phyloP scores from a whole-genome alignment of 2,888 invertebrate species.

The Xylocampa areola region DNA sequence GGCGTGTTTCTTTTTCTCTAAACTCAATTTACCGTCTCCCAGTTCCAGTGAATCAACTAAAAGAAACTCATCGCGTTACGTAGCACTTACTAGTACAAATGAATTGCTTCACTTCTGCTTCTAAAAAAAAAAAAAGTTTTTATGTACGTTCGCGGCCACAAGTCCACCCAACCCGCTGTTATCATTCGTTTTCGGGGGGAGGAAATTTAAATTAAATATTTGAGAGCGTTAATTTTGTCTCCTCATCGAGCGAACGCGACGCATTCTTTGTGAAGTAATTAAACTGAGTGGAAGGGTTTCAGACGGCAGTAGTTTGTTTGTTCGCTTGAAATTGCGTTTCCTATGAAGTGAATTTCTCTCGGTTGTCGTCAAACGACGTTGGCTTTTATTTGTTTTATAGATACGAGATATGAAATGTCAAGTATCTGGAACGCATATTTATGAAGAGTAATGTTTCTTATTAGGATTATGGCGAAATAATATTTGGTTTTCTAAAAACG shows the following conservation, averaged over 20 bases:
- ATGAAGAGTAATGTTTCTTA: conserved; percentile 44
- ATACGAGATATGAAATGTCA: conserved; percentile 56
- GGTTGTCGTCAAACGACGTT: conserved; percentile 73
- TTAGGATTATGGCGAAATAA: conserved; percentile 13
- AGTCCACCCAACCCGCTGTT: conserved; percentile 79
- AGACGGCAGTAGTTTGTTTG: conserved; percentile 88
- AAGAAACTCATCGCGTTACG: conserved; percentile 80
- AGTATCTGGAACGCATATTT: conserved; percentile 38
- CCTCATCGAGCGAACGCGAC: conserved; percentile 89
- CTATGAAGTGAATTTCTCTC: conserved; percentile 85
- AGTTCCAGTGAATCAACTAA: conserved; percentile 75
- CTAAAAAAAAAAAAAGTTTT: conserved; percentile 75
- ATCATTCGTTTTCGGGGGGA: conserved; percentile 86
- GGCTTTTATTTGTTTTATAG: conserved; percentile 63
- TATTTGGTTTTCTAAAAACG: conserved; percentile 12
- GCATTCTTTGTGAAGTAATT: conserved; percentile 90
- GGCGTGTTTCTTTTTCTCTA: conserved; percentile 76
- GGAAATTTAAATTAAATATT: conserved; percentile 90
- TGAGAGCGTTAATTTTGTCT: conserved; percentile 90
- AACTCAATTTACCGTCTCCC: conserved; percentile 75
- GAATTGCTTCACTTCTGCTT: conserved; percentile 77
- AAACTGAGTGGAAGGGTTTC: conserved; percentile 89
- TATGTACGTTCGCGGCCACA: conserved; percentile 72
- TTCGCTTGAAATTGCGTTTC: conserved; percentile 88
- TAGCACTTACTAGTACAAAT: conserved; percentile 79